These are phyloP conservation scores for Tachuris rubrigastra DNA, from an alignment of 2,113 vertebrate genomes.

Conservation along the genomic window DNA sequence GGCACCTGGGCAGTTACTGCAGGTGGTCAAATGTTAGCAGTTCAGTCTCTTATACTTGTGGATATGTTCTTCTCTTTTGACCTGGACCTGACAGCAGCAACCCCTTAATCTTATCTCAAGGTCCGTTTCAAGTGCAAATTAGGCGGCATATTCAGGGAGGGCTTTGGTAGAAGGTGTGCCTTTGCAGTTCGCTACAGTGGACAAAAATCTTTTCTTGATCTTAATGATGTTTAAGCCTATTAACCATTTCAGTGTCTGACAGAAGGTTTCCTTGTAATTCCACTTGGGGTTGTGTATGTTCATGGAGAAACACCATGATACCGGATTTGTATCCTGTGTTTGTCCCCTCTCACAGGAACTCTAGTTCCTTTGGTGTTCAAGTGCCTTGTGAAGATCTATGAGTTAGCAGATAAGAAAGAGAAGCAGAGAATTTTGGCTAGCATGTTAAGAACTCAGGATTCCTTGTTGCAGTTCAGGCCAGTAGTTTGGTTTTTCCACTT, in stretches of 20 bases:
- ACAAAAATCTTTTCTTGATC: not conserved
- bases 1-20: not conserved
- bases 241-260: not conserved
- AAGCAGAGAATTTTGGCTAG: not conserved
- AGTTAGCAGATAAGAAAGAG: not conserved
- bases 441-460: not conserved
- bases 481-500: not conserved
- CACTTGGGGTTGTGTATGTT: not conserved
- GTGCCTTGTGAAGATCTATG: not conserved
- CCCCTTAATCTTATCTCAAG: not conserved
- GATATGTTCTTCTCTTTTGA: not conserved
- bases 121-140: not conserved
- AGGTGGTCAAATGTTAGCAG: not conserved
- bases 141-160: not conserved
- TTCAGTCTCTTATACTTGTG: not conserved
- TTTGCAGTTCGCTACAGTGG: not conserved
- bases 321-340: rapidly evolving
- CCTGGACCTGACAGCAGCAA: not conserved
- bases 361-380: not conserved
- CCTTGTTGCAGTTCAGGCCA: not conserved
- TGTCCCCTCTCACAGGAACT: not conserved
- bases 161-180: not conserved
- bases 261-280: not conserved
- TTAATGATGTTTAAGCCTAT: not conserved
- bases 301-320: not conserved